Conservation (phyloP, 2,888 invertebrate genomes). For the Melanargia galathea region DNA sequence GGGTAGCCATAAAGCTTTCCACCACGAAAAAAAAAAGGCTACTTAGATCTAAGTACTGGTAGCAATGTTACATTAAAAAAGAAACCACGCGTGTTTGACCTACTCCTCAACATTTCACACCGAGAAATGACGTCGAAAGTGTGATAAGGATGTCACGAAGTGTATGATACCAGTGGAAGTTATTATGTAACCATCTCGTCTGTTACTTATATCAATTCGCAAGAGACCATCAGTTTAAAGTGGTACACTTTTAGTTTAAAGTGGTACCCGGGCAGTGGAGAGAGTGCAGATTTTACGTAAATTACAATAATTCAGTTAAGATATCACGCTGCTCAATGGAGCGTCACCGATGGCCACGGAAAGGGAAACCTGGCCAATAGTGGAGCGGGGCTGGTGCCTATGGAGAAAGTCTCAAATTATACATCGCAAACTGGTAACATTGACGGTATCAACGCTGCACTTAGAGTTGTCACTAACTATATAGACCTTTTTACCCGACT, state of each 20-base stretch:
- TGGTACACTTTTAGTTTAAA: not conserved
- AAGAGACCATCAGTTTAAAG: too few relatives aligned
- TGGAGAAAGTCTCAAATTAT: constrained; percentile 80
- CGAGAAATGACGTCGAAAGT: not conserved
- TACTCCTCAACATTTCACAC: not conserved
- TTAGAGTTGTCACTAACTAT: constrained; percentile 8
- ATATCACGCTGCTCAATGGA: constrained; percentile 53
- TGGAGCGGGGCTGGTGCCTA: constrained; percentile 51
- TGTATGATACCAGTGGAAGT: not conserved
- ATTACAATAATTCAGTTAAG: constrained; percentile 17
- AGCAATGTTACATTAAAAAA: not conserved
- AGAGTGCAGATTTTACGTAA: constrained; percentile 11
- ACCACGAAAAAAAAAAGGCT: too few relatives aligned
- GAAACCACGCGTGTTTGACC: not conserved
- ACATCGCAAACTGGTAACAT: constrained; percentile 70
- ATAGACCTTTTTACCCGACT: not conserved
- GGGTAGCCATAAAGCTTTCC: too few relatives aligned
- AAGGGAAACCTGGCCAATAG: constrained; percentile 68
- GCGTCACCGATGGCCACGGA: constrained; percentile 54
- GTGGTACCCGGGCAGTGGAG: not conserved
- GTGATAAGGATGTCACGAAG: not conserved
- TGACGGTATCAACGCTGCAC: constrained; percentile 53
- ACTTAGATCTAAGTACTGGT: too few relatives aligned
- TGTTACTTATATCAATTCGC: not conserved
- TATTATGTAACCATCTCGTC: not conserved